Evolutionary conservation across 2,113 vertebrate genomes (phyloP), one percentile per base, ranked within the genome.

Genomic region (Calyptomena viridis): DNA sequence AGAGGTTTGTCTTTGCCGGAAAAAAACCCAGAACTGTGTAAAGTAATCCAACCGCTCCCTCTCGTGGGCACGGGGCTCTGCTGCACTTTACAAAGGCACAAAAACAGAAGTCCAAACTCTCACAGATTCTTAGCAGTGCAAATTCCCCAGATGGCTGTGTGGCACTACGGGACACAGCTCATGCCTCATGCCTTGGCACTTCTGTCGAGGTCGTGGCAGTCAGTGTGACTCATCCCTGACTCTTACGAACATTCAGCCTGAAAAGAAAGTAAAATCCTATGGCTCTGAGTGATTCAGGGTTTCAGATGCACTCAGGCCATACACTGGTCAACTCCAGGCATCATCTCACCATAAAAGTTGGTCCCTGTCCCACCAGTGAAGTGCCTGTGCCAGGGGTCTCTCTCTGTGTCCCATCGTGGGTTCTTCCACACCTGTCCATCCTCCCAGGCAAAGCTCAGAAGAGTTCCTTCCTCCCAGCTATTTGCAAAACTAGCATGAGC

Each of bases 21-120:
- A 21, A 39, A 22, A 52, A 62, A 50, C 3, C 8, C 4, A 1
- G 3, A 23, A 3, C 18, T 33, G 39, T 3, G 56, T 56, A 90
- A 96, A 83, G 53, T 89, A 49, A 96, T 95, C 56, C 94, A 93
- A 96, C 1, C 5, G 9, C 93, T 55, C 96, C 97, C 83, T 96
- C 74, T 84, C 3, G 96, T 97, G 98, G 97, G 15, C 55, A 22
- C 0, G 3, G 14, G 4, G 25, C 19, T 78, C 56, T 47, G 15
- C 37, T 88, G 78, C 93, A 56, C 37, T 8, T 64, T 1, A 7
- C 13, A 53, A 59, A 58, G 52, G 83, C 79, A 60, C 47, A 25
- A 9, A 17, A 24, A 9, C 40, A 0, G 19, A 44, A 75, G 71
- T 20, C 24, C 37, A 21, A 15, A 31, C 16, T 35, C 28, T 4